Percentiles rank a stretch among this genome's conserved stretches.
Evolutionary conservation across 1,140 invertebrate genomes (phyloP).

Genomic region (Aradophagus sp.): DNA sequence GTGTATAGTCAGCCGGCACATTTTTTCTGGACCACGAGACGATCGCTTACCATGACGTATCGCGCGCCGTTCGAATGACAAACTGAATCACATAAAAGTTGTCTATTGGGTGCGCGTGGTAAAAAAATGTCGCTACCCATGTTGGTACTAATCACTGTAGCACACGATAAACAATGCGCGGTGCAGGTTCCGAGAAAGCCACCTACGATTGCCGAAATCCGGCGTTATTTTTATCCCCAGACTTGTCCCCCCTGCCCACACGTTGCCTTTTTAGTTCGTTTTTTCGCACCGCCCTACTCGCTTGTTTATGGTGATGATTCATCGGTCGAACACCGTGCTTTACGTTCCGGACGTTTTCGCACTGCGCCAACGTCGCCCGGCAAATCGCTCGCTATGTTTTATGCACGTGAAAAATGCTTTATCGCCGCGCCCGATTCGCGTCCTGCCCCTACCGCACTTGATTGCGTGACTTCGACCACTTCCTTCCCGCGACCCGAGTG

Average conservation of each 20-base stretch:
- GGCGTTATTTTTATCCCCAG: constrained; percentile 12
- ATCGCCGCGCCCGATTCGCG: constrained; percentile 49
- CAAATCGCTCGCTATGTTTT: constrained; percentile 54
- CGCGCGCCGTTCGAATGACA: constrained; percentile 41
- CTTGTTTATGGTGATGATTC: constrained; percentile 67
- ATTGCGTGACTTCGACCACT: constrained; percentile 26
- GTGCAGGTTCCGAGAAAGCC: constrained; percentile 46
- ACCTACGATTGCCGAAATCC: constrained; percentile 4
- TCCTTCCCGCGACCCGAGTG: constrained; percentile 13
- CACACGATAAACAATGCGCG: constrained; percentile 61
- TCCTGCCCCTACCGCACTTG: constrained; percentile 5
- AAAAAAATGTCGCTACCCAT: constrained; percentile 13
- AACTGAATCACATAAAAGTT: constrained; percentile 57
- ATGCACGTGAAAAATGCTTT: constrained; percentile 64
- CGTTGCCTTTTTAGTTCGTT: constrained; percentile 22
- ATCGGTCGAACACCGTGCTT: constrained; percentile 56
- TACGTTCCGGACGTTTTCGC: constrained; percentile 31
- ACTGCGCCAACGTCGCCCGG: constrained; percentile 15
- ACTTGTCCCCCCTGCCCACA: constrained; percentile 1
- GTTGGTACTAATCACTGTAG: constrained; percentile 48
- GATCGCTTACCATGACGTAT: constrained; percentile 42
- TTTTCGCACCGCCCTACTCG: constrained; percentile 1
- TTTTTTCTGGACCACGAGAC: constrained; percentile 23
- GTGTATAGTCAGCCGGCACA: constrained; percentile 35
- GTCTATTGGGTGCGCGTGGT: constrained; percentile 35